Conservation (phyloP, 2,888 invertebrate species). For the Apeira syringaria region DNA sequence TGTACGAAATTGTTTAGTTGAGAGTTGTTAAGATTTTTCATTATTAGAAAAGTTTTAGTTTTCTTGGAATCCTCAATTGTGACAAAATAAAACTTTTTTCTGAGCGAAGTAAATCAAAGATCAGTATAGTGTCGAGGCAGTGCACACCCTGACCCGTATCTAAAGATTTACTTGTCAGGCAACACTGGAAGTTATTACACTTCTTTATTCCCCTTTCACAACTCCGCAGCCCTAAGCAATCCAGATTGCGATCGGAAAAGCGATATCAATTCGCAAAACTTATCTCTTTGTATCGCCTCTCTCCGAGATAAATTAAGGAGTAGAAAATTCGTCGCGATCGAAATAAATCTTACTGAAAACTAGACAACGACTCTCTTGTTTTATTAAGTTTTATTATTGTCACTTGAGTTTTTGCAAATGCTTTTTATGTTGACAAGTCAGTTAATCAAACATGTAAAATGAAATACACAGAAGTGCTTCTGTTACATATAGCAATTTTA, state of each 20-base stretch:
- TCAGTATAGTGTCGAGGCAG: slow-evolving; percentile 14
- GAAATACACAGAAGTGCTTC: too few species aligned
- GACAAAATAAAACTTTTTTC: too few species aligned
- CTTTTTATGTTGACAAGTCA: too few species aligned
- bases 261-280: slow-evolving; percentile 62
- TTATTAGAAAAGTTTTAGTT: too few species aligned
- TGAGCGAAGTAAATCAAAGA: slow-evolving; percentile 24
- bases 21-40: too few species aligned
- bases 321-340: slow-evolving; percentile 29
- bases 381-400: slow-evolving; percentile 15
- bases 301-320: slow-evolving; percentile 56
- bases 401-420: not conserved
- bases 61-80: too few species aligned
- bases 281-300: slow-evolving; percentile 44
- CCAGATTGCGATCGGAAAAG: slow-evolving; percentile 55
- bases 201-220: slow-evolving; percentile 24
- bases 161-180: slow-evolving; percentile 50
- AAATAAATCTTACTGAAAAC: slow-evolving; percentile 37
- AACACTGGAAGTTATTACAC: slow-evolving; percentile 49
- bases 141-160: slow-evolving; percentile 25
- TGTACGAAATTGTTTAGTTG: too few species aligned
- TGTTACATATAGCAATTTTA: too few species aligned
- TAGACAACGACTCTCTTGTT: slow-evolving; percentile 12
- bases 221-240: slow-evolving; percentile 32
- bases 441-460: too few species aligned